Evolutionary conservation across 2,113 vertebrate species (phyloP), one percentile per base, ranked within the genome.

Genomic region (Aix galericulata): DNA sequence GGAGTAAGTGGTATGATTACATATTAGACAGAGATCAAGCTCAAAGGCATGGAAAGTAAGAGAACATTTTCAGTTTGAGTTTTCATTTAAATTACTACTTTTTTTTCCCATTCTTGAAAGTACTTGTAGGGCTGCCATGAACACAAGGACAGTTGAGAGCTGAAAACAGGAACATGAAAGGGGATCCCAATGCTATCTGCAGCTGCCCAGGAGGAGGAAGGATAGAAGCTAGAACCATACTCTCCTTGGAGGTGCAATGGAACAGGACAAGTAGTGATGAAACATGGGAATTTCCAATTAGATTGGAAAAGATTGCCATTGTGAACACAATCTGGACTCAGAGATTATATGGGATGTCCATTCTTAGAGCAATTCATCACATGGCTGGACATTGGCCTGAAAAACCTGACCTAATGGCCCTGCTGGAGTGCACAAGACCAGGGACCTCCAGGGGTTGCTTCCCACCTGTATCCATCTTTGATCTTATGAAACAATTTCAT

Each of bases 141-240:
- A 12, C 23, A 86, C 0, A 0, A 29, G n/a, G 29, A 74, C 55
- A 62, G n/a, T 27, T 3, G 3, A 31, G 64, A 77, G n/a, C 0
- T 86, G 27, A 29, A 17, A 71, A 48, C 9, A n/a, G 44, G 11
- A 86, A 71, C 40, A 50, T 3, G 1, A 80, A 66, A 36, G 12
- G 17, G 21, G 8, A 7, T 83, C 59, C 91, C 62, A 11, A 14
- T 13, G 58, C 62, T 48, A 25, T 22, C 52, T 72, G 8, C 1
- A 1, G 18, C 11, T 36, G 8, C n/a, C 17, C 67, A 71, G 50
- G 17, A 27, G 23, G 17, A 88, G 22, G 7, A 5, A 14, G 32
- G n/a, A 56, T 63, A 77, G n/a, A 12, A 62, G 56, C 55, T 40
- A 44, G 36, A 59, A 26, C 48, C 66, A 66, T 7, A 38, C 27